Evolutionary conservation across 2,888 invertebrate genomes (phyloP).

Genomic region (Tachystola acroxantha): DNA sequence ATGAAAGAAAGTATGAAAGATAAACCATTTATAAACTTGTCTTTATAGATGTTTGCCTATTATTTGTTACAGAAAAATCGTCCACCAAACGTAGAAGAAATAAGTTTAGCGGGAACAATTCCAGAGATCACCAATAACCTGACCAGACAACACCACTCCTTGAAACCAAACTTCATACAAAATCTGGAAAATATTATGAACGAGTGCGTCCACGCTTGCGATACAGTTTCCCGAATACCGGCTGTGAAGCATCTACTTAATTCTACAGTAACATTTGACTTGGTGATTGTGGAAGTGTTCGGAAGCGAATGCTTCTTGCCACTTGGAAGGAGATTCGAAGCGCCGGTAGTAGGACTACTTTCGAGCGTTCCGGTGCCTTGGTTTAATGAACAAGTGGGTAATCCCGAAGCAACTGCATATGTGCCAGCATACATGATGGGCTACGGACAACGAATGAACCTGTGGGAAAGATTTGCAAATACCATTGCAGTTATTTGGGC

Average conservation of each 20-base stretch:
- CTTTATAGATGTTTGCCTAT: too few relatives aligned
- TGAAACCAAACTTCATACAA: slow-evolving; percentile 55
- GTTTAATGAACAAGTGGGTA: slow-evolving; percentile 75
- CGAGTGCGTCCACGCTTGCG: slow-evolving; percentile 67
- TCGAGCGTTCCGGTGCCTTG: slow-evolving; percentile 77
- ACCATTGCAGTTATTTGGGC: slow-evolving; percentile 56
- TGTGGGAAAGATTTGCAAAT: slow-evolving; percentile 68
- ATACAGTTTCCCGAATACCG: slow-evolving; percentile 54
- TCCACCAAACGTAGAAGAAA: slow-evolving; percentile 58
- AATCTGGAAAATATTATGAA: slow-evolving; percentile 67
- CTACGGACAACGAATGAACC: slow-evolving; percentile 65
- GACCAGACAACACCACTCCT: slow-evolving; percentile 42
- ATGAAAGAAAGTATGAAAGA: too few relatives aligned
- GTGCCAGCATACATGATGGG: slow-evolving; percentile 76
- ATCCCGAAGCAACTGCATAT: slow-evolving; percentile 76
- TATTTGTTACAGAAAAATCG: slow-evolving; percentile 59
- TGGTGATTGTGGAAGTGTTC: slow-evolving; percentile 72
- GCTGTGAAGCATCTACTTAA: slow-evolving; percentile 54
- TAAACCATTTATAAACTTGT: too few relatives aligned
- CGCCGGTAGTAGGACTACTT: slow-evolving; percentile 73
- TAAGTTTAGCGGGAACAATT: slow-evolving; percentile 67
- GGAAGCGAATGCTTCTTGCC: slow-evolving; percentile 78
- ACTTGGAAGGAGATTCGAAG: slow-evolving; percentile 69
- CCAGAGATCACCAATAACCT: slow-evolving; percentile 66
- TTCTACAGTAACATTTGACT: slow-evolving; percentile 51